These are phyloP conservation scores for Rousettus leschenaultii DNA, from an alignment of 2,113 vertebrate species.

Conservation along the genomic window DNA sequence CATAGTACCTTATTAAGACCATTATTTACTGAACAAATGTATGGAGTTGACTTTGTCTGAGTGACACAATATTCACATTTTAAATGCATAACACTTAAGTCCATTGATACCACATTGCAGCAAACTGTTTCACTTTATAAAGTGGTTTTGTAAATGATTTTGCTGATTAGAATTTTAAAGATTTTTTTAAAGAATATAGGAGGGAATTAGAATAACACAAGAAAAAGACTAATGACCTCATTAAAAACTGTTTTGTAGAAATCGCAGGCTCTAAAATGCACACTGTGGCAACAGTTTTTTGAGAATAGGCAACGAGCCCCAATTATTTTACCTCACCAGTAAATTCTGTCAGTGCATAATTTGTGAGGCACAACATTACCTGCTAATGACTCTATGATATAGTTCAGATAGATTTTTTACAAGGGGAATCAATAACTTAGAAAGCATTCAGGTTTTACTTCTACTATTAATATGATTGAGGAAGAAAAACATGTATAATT, in stretches of 20 bases:
- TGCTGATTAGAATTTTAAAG: conserved; percentile 55
- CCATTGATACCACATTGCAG: conserved; percentile 26
- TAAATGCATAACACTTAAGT: conserved; percentile 44
- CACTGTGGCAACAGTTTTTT: conserved; percentile 60
- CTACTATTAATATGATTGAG: conserved; percentile 36
- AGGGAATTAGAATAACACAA: conserved; percentile 69
- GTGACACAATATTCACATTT: conserved; percentile 2
- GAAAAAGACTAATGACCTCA: conserved; percentile 70
- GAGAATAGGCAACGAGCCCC: not conserved
- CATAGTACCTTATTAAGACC: conserved; percentile 51
- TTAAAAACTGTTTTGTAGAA: conserved; percentile 71
- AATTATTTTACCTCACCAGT: conserved; percentile 38
- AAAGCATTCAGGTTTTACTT: conserved; percentile 51
- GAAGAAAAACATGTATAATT: not conserved
- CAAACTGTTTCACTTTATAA: conserved; percentile 56
- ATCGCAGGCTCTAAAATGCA: conserved; percentile 36
- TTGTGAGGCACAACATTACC: conserved; percentile 37
- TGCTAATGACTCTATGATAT: conserved; percentile 55
- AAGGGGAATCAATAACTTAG: conserved; percentile 53
- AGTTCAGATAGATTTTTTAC: conserved; percentile 50
- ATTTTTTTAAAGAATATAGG: conserved; percentile 61
- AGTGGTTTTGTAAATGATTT: conserved; percentile 65
- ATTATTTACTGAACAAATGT: conserved; percentile 65
- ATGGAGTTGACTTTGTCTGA: conserved; percentile 46
- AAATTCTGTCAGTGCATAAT: conserved; percentile 38